Percentiles rank a stretch among this genome's conserved stretches.
Evolutionary conservation across 1,140 invertebrate species (phyloP).

Genomic region (Lepidurus arcticus): DNA sequence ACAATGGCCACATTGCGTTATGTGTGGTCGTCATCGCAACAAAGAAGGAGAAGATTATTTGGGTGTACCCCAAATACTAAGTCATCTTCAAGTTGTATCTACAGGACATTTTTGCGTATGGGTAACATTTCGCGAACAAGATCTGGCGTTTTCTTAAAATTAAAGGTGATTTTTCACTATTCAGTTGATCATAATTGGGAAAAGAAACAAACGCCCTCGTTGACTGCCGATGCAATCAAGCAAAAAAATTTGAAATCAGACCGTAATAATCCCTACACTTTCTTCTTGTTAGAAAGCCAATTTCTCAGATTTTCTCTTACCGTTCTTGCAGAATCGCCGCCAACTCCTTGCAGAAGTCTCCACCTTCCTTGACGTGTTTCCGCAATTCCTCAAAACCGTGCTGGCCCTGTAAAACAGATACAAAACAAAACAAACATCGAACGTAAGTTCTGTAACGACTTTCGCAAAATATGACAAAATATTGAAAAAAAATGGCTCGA

Average conservation of each 20-base stretch:
- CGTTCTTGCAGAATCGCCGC: conserved; percentile 82
- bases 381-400: conserved; percentile 89
- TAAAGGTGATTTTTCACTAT: no score
- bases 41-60: no score
- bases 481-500: no score
- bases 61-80: no score
- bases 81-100: no score
- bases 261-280: no score
- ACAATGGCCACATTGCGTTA: not conserved
- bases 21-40: no score
- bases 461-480: no score
- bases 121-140: no score
- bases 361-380: conserved; percentile 84
- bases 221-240: not conserved
- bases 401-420: conserved; percentile 61
- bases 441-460: no score
- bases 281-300: conserved; percentile 9
- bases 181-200: not conserved
- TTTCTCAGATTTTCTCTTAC: conserved; percentile 47
- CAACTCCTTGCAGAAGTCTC: conserved; percentile 89
- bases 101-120: no score
- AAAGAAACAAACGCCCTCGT: not conserved
- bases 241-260: not conserved
- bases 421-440: conserved; percentile 6
- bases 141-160: no score